Base-by-base conservation (phyloP, 2,888 invertebrate species). In the Suillia variegata region DNA sequence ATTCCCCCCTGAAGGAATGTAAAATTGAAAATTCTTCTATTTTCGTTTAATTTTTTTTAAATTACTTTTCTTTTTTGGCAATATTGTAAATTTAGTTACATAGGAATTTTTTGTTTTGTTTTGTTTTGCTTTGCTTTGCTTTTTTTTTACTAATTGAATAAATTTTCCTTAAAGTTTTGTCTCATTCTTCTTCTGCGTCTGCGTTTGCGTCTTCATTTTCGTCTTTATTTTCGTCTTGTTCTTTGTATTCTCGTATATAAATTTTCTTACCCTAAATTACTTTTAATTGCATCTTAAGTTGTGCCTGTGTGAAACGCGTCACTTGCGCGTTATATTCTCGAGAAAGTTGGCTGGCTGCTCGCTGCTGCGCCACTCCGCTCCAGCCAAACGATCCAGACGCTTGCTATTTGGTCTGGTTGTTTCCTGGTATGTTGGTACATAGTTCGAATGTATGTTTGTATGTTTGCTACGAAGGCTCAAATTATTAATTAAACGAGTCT, bases 91-190 rank as follows among this genome's bases (percentile, higher is more conserved):
- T 38, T 38, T 38, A 38, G 63, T 67, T 65, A 64, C 67, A 62
- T 70, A 70, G 71, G 67, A 73, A 66, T 71, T 58, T 45, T n/a
- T n/a, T n/a, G n/a, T n/a, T n/a, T n/a, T n/a, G n/a, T n/a, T n/a
- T n/a, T n/a, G n/a, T n/a, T n/a, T n/a, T n/a, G n/a, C n/a, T n/a
- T n/a, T n/a, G n/a, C n/a, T n/a, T n/a, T n/a, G n/a, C n/a, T n/a
- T n/a, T n/a, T 1, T 59, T 59, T 49, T 58, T 71, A 64, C 63
- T 68, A 67, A 64, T 56, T 62, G 54, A 56, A 59, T 58, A 53
- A 52, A 51, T 53, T 58, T 53, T 49, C 34, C 48, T 53, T 22
- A 34, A 48, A 53, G 53, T 53, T 49, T 47, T 31, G 13, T 48
- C 49, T 45, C 45, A 17, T 45, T 17, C 45, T 45, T 45, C 34